phyloP scores from a whole-genome alignment of 35 echinoderm and acorn worm species.

The Anneissia japonica region DNA sequence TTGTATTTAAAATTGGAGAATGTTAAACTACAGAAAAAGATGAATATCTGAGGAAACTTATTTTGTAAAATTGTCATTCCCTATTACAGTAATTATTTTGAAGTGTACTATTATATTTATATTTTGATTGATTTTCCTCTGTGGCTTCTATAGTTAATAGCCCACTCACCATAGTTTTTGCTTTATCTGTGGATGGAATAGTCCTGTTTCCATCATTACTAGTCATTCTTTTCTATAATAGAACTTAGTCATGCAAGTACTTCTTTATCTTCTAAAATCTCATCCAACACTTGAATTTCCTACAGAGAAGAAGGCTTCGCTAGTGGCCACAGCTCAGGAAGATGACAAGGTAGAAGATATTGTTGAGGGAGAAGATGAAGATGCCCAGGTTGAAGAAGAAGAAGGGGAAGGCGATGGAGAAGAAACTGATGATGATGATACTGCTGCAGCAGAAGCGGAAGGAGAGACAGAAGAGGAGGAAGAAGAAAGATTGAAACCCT shows the following conservation, averaged over 20 bases:
- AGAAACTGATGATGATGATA: constrained; percentile 12
- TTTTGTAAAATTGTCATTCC: too few relatives aligned
- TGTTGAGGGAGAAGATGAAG: constrained; percentile 71
- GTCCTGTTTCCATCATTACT: background rate
- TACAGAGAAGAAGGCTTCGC: constrained; percentile 9
- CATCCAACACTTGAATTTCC: background rate
- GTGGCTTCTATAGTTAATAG: background rate
- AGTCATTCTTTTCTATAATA: background rate
- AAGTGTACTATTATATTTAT: too few relatives aligned
- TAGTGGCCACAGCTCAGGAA: constrained; percentile 30
- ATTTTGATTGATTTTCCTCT: background rate
- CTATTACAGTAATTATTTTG: too few relatives aligned
- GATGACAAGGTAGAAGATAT: constrained; percentile 69
- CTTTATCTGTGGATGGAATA: background rate
- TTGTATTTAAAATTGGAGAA: too few relatives aligned
- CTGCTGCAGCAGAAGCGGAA: constrained; percentile 24
- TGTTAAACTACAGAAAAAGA: too few relatives aligned
- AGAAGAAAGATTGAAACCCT: constrained; percentile 67
- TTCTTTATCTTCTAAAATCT: background rate
- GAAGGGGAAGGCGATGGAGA: constrained; percentile 57
- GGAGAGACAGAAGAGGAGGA: constrained; percentile 80
- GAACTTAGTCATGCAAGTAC: background rate
- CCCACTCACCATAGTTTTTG: background rate
- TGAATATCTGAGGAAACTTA: too few relatives aligned
- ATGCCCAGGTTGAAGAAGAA: constrained; percentile 53